Percentiles rank a stretch among this genome's conserved stretches.
Conservation (phyloP, 23 tunicate genomes). For the Clavelina lepadiformis region DNA sequence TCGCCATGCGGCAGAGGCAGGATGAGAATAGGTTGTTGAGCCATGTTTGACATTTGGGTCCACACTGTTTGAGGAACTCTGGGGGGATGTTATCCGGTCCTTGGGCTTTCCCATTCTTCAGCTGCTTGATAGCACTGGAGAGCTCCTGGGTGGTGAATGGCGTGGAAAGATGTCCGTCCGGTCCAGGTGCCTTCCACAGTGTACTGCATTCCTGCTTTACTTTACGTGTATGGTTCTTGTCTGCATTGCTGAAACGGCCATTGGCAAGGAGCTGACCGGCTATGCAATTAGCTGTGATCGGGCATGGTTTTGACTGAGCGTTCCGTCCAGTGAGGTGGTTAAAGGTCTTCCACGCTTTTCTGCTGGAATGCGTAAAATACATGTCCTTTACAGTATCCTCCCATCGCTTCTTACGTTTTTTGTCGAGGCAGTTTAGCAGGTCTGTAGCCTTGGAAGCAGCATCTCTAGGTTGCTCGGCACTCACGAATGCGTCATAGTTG, state of each 20-base stretch:
- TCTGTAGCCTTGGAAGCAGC: slow-evolving; percentile 13
- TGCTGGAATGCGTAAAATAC: slow-evolving; percentile 1
- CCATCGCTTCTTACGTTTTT: background rate
- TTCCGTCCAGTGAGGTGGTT: no score
- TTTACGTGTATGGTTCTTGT: background rate
- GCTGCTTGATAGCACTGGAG: no score
- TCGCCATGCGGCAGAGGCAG: no score
- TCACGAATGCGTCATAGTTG: background rate
- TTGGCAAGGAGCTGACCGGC: background rate
- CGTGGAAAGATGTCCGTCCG: background rate
- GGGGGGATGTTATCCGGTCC: no score
- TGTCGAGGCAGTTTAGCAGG: slow-evolving; percentile 3
- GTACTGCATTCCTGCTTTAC: slow-evolving; percentile 7
- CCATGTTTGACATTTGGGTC: no score
- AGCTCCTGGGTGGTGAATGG: no score
- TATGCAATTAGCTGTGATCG: background rate
- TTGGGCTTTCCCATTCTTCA: no score
- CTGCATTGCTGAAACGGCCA: background rate
- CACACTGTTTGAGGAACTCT: no score
- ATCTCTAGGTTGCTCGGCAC: background rate
- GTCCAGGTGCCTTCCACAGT: background rate
- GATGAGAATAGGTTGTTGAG: no score
- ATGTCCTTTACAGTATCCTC: no score
- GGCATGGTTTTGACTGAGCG: background rate
- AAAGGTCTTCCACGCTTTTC: slow-evolving; percentile 6